phyloP scores from a whole-genome alignment of 64 coral and sea anemone genomes.

The Trachythela sp. region DNA sequence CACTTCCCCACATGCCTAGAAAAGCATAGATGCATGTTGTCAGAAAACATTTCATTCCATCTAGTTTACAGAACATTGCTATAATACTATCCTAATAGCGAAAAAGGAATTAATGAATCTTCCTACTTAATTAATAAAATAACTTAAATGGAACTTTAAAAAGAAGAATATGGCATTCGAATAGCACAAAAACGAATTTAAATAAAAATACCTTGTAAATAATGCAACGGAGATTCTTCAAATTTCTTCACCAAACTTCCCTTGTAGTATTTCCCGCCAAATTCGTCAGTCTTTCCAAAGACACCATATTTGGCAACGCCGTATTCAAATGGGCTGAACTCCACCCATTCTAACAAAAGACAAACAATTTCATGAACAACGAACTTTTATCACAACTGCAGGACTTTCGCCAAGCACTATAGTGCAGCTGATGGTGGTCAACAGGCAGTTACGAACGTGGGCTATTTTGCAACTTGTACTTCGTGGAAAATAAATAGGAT shows the following conservation, averaged over 20 bases:
- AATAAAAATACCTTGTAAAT: slow-evolving; percentile 1
- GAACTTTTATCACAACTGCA: too few species aligned
- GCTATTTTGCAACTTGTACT: too few species aligned
- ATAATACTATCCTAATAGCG: too few species aligned
- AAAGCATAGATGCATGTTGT: background rate
- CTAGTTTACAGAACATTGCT: too few species aligned
- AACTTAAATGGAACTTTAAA: too few species aligned
- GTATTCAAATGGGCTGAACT: slow-evolving; percentile 7
- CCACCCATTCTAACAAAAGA: background rate
- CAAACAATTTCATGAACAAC: background rate
- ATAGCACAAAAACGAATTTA: background rate
- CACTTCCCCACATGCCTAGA: background rate
- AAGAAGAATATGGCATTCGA: background rate
- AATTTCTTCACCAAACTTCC: background rate
- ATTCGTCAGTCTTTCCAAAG: background rate
- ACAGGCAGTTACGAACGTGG: background rate
- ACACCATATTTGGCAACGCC: background rate
- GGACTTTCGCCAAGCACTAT: too few species aligned
- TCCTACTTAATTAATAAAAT: too few species aligned
- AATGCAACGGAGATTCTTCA: background rate
- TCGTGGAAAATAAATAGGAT: too few species aligned
- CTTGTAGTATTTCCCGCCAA: slow-evolving; percentile 10
- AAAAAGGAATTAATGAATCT: background rate
- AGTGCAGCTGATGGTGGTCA: too few species aligned
- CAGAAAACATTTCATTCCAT: background rate